Percentiles rank a stretch among this genome's conserved stretches.
Conservation (phyloP, 2,888 invertebrate species). For the Lepidocyrtoides sp. region DNA sequence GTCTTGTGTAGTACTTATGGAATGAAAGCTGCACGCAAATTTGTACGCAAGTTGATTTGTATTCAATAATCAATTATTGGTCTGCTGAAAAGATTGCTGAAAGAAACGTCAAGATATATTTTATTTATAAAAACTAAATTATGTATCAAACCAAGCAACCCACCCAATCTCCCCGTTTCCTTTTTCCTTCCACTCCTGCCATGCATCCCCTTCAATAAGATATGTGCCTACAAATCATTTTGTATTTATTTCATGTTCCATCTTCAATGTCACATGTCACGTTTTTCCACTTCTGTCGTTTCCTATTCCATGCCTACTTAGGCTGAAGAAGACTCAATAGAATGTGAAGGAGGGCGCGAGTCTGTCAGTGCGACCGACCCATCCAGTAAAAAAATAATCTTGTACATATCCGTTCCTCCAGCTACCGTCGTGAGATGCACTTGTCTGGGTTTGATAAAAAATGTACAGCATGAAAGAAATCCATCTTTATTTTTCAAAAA, state of each 20-base stretch:
- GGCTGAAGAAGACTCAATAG: constrained; percentile 74
- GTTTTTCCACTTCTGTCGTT: constrained; percentile 72
- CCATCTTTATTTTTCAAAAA: constrained; percentile 64
- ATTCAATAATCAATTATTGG: constrained; percentile 45
- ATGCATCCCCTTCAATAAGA: constrained; percentile 20
- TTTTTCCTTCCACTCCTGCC: background rate
- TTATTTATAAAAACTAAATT: constrained; percentile 26
- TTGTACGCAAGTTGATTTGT: no score
- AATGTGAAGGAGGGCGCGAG: constrained; percentile 43
- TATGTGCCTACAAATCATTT: constrained; percentile 44
- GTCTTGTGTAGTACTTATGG: no score
- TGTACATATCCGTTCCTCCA: background rate
- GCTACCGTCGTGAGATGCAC: background rate
- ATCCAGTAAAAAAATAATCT: constrained; percentile 1
- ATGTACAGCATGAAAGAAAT: constrained; percentile 64
- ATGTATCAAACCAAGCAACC: background rate
- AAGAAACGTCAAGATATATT: background rate
- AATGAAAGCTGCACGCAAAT: no score
- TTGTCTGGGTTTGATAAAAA: constrained; percentile 27
- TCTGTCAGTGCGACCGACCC: constrained; percentile 50
- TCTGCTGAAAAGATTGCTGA: background rate
- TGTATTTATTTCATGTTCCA: constrained; percentile 68
- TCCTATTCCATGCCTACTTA: constrained; percentile 74
- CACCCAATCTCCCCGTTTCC: background rate
- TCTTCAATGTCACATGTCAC: constrained; percentile 72